A percentile compares a stretch with the other conserved stretches of the same genome.
Conservation (phyloP, 2,113 vertebrate species). For the Brevimyrus niger region DNA sequence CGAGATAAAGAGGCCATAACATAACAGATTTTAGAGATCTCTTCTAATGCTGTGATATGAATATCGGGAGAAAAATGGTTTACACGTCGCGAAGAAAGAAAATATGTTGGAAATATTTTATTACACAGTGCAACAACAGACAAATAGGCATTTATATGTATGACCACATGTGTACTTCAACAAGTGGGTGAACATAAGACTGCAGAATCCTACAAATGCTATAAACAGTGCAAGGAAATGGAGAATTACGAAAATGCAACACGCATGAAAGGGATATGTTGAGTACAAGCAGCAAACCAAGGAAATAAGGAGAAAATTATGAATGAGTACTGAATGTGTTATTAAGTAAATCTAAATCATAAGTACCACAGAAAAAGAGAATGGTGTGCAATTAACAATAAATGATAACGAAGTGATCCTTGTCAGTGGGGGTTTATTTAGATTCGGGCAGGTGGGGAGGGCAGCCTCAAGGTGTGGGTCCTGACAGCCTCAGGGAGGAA, state of each 20-base stretch:
- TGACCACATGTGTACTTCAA: neutral
- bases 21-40: conserved; percentile 45
- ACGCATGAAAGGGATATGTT: neutral
- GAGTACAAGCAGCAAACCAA: neutral
- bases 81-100: neutral
- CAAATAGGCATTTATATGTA: neutral
- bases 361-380: neutral
- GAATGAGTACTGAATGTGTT: neutral
- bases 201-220: neutral
- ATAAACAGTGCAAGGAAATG: neutral
- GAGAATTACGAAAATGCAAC: neutral
- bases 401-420: neutral
- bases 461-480: neutral
- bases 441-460: neutral
- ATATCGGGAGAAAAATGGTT: neutral
- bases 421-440: neutral
- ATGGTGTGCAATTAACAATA: neutral
- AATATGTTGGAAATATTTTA: conserved; percentile 6
- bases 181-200: neutral
- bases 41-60: conserved; percentile 34
- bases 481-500: neutral
- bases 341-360: neutral
- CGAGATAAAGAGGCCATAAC: conserved; percentile 34
- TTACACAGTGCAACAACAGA: neutral
- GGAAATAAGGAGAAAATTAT: neutral